A percentile compares a stretch with the other conserved stretches of the same genome.
Evolutionary conservation across 2,888 invertebrate genomes (phyloP).

Genomic region (Aspidapion aeneum): DNA sequence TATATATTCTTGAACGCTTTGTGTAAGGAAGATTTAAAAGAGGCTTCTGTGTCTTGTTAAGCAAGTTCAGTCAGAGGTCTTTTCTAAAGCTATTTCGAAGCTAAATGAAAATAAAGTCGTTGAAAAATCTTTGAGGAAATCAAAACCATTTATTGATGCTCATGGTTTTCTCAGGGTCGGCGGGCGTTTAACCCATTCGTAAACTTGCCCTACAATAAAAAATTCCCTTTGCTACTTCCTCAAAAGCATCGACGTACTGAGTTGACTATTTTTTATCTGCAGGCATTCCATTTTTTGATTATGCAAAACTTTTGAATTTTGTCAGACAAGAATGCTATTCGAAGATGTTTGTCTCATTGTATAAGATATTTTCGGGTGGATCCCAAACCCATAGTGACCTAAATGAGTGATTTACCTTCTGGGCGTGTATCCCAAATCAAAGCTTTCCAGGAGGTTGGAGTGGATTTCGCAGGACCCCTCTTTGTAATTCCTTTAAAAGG

Average conservation of each 20-base stretch:
- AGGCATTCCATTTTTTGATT: slow-evolving; percentile 13
- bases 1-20: not conserved
- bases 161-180: slow-evolving; percentile 8
- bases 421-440: slow-evolving; percentile 19
- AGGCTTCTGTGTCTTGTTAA: not conserved
- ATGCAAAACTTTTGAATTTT: slow-evolving; percentile 16
- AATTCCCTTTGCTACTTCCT: slow-evolving; percentile 10
- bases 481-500: slow-evolving; percentile 16
- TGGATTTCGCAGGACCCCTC: slow-evolving; percentile 20
- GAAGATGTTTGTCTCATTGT: slow-evolving; percentile 18
- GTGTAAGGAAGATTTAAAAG: not conserved
- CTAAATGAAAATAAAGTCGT: not conserved
- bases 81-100: not conserved
- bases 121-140: slow-evolving; percentile 7
- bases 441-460: slow-evolving; percentile 20
- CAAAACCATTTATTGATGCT: slow-evolving; percentile 5
- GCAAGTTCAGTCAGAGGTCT: not conserved
- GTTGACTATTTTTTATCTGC: not conserved
- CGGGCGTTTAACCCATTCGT: not conserved
- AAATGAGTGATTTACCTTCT: slow-evolving; percentile 32
- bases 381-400: slow-evolving; percentile 17
- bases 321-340: slow-evolving; percentile 9
- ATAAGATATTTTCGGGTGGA: slow-evolving; percentile 23
- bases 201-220: not conserved
- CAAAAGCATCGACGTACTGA: slow-evolving; percentile 1